A percentile compares a stretch with the other conserved stretches of the same genome.
phyloP scores from a whole-genome alignment of 2,797 vertebrate genomes.

The Emydoidea blandingii region DNA sequence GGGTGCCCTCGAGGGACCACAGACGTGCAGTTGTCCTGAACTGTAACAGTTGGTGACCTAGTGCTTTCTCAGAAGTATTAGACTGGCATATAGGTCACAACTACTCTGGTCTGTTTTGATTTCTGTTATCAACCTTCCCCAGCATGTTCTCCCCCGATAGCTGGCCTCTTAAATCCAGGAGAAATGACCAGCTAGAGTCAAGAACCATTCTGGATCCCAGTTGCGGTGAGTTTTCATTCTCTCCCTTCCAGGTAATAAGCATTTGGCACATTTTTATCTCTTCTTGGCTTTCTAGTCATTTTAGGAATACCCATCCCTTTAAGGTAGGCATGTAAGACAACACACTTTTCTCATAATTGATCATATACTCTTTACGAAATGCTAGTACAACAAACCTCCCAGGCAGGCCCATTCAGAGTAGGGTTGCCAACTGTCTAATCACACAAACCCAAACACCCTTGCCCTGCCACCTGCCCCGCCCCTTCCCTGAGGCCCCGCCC shows the following conservation, averaged over 20 bases:
- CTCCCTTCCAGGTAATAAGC: neutral
- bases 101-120: neutral
- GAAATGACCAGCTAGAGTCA: neutral
- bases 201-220: neutral
- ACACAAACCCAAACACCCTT: no score
- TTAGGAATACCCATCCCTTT: neutral
- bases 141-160: neutral
- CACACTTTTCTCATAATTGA: neutral
- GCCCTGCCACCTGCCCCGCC: no score
- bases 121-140: neutral
- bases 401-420: neutral
- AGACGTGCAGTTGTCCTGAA: neutral
- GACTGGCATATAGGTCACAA: neutral
- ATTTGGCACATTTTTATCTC: neutral
- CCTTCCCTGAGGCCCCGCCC: no score
- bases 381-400: neutral
- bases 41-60: neutral
- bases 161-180: neutral
- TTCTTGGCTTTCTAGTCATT: neutral
- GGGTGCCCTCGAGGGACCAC: neutral
- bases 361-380: neutral
- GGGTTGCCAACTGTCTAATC: no score
- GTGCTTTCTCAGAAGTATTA: neutral
- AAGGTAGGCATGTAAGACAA: neutral
- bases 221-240: neutral